Base-by-base conservation (phyloP, 2,888 invertebrate genomes). In the Heliconius cydno region DNA sequence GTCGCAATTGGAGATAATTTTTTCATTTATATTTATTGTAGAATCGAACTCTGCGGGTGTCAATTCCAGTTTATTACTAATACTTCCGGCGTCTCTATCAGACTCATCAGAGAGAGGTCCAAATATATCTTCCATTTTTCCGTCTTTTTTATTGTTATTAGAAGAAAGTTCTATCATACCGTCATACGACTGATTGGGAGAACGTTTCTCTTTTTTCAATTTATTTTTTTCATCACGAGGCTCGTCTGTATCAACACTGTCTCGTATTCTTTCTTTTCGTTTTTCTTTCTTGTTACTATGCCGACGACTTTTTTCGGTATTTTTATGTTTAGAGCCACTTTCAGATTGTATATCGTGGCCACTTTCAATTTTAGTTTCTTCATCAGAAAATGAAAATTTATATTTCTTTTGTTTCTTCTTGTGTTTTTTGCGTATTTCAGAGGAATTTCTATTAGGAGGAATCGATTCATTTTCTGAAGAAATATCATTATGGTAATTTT, bases 61-160 rank as follows among this genome's bases (percentile, higher is more conserved):
- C 84, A 84, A 86, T 83, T 84, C 82, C 80, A 85, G 82, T 83
- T 84, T 86, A 63, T 72, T 84, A 60, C 41, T 74, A 7, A 80
- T 41, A 25, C 76, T 84, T 79, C 83, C 87, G 52, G 87, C 85
- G 74, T 93, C 93, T 87, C 87, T 91, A 81, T 95, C 95, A 3
- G 95, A 95, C 66, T 98, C 97, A 86, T 97, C 98, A 1, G 98
- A 98, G 81, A 98, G 94, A 19, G 98, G 97, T 0, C 98, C 98
- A 91, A 98, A 98, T 82, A 98, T 98, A 85, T 98, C 98, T 90
- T 98, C 98, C 97, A 98, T 97, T 91, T 98, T 97, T 41, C 96
- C 97, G 84, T 97, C 97, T 82, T 97, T 96, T 85, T 97, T 96
- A 1, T 90, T 86, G 77, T 87, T 89, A 84, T 87, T 92, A 34